phyloP scores from a whole-genome alignment of 2,797 vertebrate genomes.

The Harpia harpyja region DNA sequence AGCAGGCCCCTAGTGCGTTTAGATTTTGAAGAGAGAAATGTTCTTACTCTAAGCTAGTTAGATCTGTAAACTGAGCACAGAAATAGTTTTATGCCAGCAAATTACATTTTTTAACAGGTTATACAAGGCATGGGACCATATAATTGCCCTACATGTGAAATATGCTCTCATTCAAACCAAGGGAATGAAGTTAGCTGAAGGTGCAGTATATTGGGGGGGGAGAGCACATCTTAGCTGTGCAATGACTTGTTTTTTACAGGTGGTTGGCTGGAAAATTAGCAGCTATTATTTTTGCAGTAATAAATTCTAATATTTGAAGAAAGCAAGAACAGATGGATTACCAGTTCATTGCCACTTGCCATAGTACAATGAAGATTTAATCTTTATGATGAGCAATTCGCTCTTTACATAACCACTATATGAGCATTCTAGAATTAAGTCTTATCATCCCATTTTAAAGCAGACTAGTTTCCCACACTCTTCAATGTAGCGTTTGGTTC shows the following conservation, averaged over 20 bases:
- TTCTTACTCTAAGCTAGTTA: not conserved
- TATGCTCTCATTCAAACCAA: conserved; percentile 49
- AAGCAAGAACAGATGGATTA: conserved; percentile 50
- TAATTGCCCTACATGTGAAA: conserved; percentile 55
- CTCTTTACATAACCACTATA: conserved; percentile 4
- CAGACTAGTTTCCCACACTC: not conserved
- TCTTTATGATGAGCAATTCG: conserved; percentile 42
- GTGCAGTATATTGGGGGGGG: not conserved
- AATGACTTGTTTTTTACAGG: conserved; percentile 61
- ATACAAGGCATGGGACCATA: conserved; percentile 11
- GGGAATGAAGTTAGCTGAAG: conserved; percentile 47
- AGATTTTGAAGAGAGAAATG: conserved; percentile 4
- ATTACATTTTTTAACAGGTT: conserved; percentile 57
- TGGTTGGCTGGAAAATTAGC: conserved; percentile 60
- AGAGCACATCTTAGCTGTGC: conserved; percentile 5
- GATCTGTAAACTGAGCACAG: conserved; percentile 37
- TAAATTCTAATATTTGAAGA: conserved; percentile 70
- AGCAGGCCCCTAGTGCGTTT: not conserved
- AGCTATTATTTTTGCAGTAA: conserved; percentile 48
- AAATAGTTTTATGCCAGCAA: conserved; percentile 59
- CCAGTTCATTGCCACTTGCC: conserved; percentile 50
- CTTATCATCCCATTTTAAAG: not conserved
- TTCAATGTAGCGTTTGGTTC: not conserved
- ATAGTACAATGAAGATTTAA: conserved; percentile 58
- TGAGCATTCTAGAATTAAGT: conserved; percentile 14